Base-by-base conservation (phyloP, 2,113 vertebrate species). In the Nothocercus julius region DNA sequence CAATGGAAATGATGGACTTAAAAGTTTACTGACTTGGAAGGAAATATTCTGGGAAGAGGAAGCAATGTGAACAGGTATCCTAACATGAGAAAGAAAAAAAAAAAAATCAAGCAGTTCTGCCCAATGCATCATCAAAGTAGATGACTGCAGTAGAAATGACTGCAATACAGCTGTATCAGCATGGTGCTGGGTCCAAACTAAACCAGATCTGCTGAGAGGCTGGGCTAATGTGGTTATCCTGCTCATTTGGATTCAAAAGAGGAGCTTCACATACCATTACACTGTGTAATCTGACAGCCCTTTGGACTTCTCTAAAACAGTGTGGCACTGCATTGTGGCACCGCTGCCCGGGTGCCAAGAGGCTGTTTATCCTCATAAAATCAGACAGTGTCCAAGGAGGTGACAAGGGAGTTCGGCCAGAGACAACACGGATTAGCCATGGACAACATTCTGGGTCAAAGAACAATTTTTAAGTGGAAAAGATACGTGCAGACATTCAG, bases 151-250 rank as follows among this genome's bases (percentile, higher is more conserved):
- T 0, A 72, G 66, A 89, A 92, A 38, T 6, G 0, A 93, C 81
- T 44, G 34, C 38, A 8, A 30, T 3, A 12, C 0, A 3, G 56
- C 2, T 16, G 1, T 1, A 3, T 5, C 45, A 78, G 13, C 40
- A 8, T 1, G 12, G 49, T 17, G 24, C 18, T 24, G 30, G 27
- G 15, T 25, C 2, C 34, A 75, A 86, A 81, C 70, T 20, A 66
- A 78, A 86, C 5, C 66, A 78, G 40, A 14, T 10, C 51, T 49
- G 45, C 30, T 73, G 67, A 36, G 28, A 0, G 1, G 32, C 36
- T 34, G 53, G 9, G 20, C 42, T 64, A 59, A 45, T 0, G 1
- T 9, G 7, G 36, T 54, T 30, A 18, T 3, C 13, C 34, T 66
- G 54, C 32, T 77, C 40, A 38, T 58, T 66, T 62, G 47, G 20